Evolutionary conservation across 1,140 invertebrate species (phyloP).

Genomic region (Rhizoglyphus robini): DNA sequence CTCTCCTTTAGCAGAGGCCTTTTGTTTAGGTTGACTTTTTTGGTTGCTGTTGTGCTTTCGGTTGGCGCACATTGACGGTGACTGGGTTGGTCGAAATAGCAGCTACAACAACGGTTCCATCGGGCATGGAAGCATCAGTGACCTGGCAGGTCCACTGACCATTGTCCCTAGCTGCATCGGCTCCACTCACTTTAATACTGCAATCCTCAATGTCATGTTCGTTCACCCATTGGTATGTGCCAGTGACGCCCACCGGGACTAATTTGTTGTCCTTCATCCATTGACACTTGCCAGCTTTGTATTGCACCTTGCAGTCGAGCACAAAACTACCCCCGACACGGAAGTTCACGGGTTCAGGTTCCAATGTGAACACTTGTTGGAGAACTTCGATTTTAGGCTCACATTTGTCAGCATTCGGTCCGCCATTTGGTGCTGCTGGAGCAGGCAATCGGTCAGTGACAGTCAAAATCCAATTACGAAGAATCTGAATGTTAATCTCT

Average conservation of each 20-base stretch:
- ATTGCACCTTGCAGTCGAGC: constrained; percentile 23
- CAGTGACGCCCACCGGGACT: constrained; percentile 22
- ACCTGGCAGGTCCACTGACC: constrained; percentile 26
- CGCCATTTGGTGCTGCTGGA: no score
- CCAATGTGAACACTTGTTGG: constrained; percentile 21
- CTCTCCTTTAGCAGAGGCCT: no score
- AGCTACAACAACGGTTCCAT: not conserved
- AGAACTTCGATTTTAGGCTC: not conserved
- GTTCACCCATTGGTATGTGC: constrained; percentile 16
- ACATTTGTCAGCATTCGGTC: not conserved
- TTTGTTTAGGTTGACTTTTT: no score
- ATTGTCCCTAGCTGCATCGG: constrained; percentile 16
- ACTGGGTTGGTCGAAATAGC: not conserved
- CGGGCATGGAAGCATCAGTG: constrained; percentile 19
- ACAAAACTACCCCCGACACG: constrained; percentile 15
- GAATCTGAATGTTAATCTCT: constrained; percentile 21
- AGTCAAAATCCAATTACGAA: constrained; percentile 21
- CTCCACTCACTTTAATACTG: constrained; percentile 21
- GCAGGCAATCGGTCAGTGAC: not conserved
- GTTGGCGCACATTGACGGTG: not conserved
- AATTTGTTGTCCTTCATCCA: constrained; percentile 24
- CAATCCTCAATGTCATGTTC: constrained; percentile 20
- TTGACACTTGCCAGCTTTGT: constrained; percentile 22
- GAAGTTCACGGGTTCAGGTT: constrained; percentile 18
- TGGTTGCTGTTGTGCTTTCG: no score